Conservation (phyloP, 2,888 invertebrate species). For the Drosophila phalerata region DNA sequence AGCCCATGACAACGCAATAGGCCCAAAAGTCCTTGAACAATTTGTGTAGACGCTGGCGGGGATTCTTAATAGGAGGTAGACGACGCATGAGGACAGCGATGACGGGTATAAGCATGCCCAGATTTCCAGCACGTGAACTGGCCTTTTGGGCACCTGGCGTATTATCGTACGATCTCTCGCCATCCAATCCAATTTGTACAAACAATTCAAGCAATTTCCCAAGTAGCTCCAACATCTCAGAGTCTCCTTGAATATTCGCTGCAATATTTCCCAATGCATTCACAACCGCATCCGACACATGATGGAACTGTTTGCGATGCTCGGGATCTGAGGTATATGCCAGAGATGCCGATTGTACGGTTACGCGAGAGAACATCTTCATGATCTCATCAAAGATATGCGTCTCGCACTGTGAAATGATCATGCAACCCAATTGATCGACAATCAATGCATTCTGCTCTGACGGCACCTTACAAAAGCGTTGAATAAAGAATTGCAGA, state of each 20-base stretch:
- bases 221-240: conserved; percentile 93
- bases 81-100: conserved; percentile 95
- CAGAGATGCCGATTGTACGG: conserved; percentile 95
- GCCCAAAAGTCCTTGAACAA: conserved; percentile 99
- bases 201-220: conserved; percentile 97
- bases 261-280: conserved; percentile 99
- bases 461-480: conserved; percentile 96
- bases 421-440: conserved; percentile 99
- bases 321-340: conserved; percentile 89
- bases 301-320: conserved; percentile 88
- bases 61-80: conserved; percentile 95
- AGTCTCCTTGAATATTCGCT: conserved; percentile 95
- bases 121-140: conserved; percentile 97
- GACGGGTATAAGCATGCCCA: conserved; percentile 99
- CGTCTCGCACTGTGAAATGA: conserved; percentile 95
- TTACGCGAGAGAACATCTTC: conserved; percentile 98
- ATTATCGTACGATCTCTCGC: conserved; percentile 97
- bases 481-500: conserved; percentile 98
- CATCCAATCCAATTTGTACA: conserved; percentile 98
- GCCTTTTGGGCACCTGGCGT: conserved; percentile 93
- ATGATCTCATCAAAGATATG: conserved; percentile 97
- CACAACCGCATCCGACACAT: conserved; percentile 97
- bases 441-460: conserved; percentile 97
- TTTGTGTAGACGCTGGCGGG: conserved; percentile 96
- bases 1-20: conserved; percentile 99